Evolutionary conservation across 2,888 invertebrate species (phyloP), one percentile per base, ranked within the genome.

Genomic region (Sinelater perroti): DNA sequence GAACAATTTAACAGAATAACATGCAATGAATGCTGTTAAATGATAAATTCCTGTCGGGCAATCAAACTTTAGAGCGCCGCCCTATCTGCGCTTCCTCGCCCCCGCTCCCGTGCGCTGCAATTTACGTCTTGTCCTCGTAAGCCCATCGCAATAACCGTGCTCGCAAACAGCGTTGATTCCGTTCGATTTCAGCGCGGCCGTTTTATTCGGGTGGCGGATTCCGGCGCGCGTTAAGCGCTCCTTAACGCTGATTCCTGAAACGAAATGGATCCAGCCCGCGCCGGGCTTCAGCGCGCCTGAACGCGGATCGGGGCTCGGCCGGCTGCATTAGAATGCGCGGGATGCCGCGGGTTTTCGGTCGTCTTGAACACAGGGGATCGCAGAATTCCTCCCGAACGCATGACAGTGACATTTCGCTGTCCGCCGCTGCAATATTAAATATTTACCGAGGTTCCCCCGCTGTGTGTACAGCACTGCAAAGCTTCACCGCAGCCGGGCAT

Each of bases 351-450:
- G 38, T 21, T 44, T 56, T 50, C 36, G 24, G 50, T 56, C 56
- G 51, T 56, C 51, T 56, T 51, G 51, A 42, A 56, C 35, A 45
- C 51, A 52, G 42, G 42, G 49, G 49, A 56, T 51, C 44, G 45
- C 45, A 35, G 52, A 57, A 52, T 57, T 57, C 57, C 47, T 51
- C 18, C 8, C 17, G n/a, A 44, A 46, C 52, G 33, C 52, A 45
- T 56, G 36, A 30, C 31, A 40, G 51, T 31, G 46, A 54, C 53
- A 54, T 36, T 33, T 52, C 44, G 40, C 31, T 44, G 33, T 52
- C 45, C 38, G 17, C 13, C 17, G 26, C 21, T 18, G 7, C 33
- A 33, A 17, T 31, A 11, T 46, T 46, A 10, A 33, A 33, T 30
- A 46, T 28, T 33, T 38, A 38, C 1, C 4, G n/a, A 18, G 21